Evolutionary conservation across 2,888 invertebrate genomes (phyloP), one percentile per base, ranked within the genome.

Genomic region (Epiperipatus broadwayi): DNA sequence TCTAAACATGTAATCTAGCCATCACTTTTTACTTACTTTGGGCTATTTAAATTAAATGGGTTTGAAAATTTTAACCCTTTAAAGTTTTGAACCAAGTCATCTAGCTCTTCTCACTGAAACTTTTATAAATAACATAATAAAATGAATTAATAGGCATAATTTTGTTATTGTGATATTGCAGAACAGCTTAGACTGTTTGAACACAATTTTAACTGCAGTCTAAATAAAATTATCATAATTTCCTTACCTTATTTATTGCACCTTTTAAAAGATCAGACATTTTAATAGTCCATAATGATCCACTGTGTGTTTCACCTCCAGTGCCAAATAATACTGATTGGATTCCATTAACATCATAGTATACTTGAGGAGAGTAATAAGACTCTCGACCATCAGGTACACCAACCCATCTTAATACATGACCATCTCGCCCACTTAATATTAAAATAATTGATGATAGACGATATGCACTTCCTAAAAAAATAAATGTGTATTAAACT

Each of bases 311-410:
- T 47, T 76, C 75, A 2, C 75, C 74, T 1, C 77, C 79, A 0
- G 78, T 78, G 10, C 76, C 73, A 49, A 77, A 70, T 37, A 80
- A 54, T 25, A 78, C 64, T 36, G 68, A 56, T 44, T 67, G 66
- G 27, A 55, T 68, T n/a, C 72, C 59, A 41, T 52, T 53, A 27
- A 38, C 25, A 18, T 45, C 43, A 20, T 43, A 43, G 40, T 53
- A 48, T 12, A 73, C 54, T 54, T 77, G 75, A 1, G 79, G 73
- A 18, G 76, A 74, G 47, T 73, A 75, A 51, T 76, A 78, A 16
- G 73, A 67, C 55, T 78, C 75, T 43, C 68, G 67, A 15, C 64
- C 59, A 46, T 71, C 70, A 1, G 77, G 75, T 21, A 75, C 72
- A 25, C 64, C 59, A 35, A 72, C 59, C 44, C 44, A 48, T 41